These are phyloP conservation scores for Gymnoscelis rufifasciata DNA, from an alignment of 2,888 invertebrate genomes.

Conservation along the genomic window DNA sequence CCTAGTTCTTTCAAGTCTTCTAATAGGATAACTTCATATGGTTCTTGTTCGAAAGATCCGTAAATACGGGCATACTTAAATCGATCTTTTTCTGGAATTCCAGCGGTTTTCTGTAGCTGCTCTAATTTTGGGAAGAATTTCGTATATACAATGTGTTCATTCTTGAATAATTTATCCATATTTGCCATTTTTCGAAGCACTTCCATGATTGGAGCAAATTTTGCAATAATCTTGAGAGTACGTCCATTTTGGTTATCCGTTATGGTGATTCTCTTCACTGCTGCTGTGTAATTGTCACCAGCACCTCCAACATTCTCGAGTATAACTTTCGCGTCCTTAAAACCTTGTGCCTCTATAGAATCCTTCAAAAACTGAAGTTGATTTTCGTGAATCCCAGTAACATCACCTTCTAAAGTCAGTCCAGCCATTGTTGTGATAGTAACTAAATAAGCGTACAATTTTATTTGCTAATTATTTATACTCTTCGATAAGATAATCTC, in stretches of 20 bases:
- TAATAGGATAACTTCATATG: constrained; percentile 42
- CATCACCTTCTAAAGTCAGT: constrained; percentile 23
- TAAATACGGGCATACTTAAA: constrained; percentile 39
- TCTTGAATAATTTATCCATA: constrained; percentile 30
- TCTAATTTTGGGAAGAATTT: constrained; percentile 37
- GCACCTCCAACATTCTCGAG: constrained; percentile 29
- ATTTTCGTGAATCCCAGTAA: constrained; percentile 21
- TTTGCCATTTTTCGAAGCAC: constrained; percentile 21
- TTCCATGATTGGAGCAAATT: constrained; percentile 35
- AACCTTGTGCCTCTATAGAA: constrained; percentile 16
- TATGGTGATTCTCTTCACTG: constrained; percentile 32
- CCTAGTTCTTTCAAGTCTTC: constrained; percentile 39
- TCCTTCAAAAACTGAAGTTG: constrained; percentile 23
- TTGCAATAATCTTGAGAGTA: constrained; percentile 40
- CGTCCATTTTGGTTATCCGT: constrained; percentile 25
- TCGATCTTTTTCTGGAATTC: constrained; percentile 33
- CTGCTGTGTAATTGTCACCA: constrained; percentile 37
- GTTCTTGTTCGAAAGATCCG: constrained; percentile 32
- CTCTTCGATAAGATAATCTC: neutral
- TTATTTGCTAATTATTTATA: neutral
- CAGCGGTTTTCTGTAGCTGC: constrained; percentile 31
- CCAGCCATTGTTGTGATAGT: constrained; percentile 14
- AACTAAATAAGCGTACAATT: neutral
- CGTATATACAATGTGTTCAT: constrained; percentile 41
- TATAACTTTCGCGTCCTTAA: constrained; percentile 16